Evolutionary conservation across 2,113 vertebrate species (phyloP), one percentile per base, ranked within the genome.

Genomic region (Propithecus coquereli): DNA sequence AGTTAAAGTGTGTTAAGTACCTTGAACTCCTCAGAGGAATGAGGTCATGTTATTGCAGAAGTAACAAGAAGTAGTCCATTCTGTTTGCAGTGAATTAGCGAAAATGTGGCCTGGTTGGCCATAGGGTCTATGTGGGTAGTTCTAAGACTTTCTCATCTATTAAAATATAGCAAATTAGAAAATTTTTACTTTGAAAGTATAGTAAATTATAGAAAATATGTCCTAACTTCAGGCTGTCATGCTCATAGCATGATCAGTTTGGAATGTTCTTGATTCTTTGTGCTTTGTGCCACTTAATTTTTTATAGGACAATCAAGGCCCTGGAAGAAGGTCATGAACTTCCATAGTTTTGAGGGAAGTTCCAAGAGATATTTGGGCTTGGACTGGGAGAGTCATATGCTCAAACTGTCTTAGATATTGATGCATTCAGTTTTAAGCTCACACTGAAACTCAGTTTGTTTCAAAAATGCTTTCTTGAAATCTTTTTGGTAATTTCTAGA

Each of bases 91-190:
- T 65, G 61, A 86, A 37, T 86, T 79, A 70, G 32, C 45, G 93
- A 80, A 83, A 86, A 30, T n/a, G 16, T 95, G 74, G 52, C 34
- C 40, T 76, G n/a, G 14, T 43, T 89, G 57, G 3, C 27, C 70
- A 18, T 95, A 63, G 66, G 61, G 37, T 91, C 32, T 57, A 11
- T 47, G 27, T 68, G 27, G 6, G 12, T 82, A 66, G 74, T 86
- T 70, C 30, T 27, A 95, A 70, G 47, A 80, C 17, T 71, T 81
- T 81, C 74, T 71, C 20, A 77, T 66, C 32, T 66, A 22, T 70
- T 66, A 74, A 92, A 70, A 87, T 80, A 57, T 17, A 83, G 18
- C 30, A 82, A 73, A 63, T 76, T 91, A 90, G 74, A 94, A 96
- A 54, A 74, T 66, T 66, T 66, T 66, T 66, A 66, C 63, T 27